A percentile compares a stretch with the other conserved stretches of the same genome.
Evolutionary conservation across 2,113 vertebrate species (phyloP).

Genomic region (Myodes glareolus): DNA sequence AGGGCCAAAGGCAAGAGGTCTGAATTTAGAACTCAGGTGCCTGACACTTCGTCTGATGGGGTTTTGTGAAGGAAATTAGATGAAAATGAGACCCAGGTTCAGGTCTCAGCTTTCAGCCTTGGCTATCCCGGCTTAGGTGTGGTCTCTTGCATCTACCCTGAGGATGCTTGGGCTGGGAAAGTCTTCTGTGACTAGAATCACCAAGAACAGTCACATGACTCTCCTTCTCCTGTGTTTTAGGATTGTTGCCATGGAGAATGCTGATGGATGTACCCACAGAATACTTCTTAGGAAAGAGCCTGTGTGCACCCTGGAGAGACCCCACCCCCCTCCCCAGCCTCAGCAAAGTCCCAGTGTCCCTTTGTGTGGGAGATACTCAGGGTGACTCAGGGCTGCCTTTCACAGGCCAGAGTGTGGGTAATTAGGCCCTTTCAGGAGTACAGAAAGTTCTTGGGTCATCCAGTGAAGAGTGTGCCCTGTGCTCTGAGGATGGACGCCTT

Average conservation of each 20-base stretch:
- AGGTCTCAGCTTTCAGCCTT: background rate
- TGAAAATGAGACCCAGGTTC: background rate
- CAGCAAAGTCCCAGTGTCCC: too few relatives aligned
- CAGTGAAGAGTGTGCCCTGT: background rate
- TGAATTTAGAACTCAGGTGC: background rate
- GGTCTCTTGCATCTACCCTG: background rate
- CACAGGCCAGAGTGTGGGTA: rapidly evolving
- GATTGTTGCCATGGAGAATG: background rate
- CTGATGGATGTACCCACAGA: background rate
- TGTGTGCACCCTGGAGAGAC: background rate
- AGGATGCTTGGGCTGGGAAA: background rate
- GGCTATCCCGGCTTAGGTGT: background rate
- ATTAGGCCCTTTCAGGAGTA: background rate
- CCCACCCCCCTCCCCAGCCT: background rate
- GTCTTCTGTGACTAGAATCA: background rate
- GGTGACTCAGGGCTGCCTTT: background rate
- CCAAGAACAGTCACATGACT: background rate
- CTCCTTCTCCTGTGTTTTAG: background rate
- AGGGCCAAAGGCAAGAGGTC: background rate
- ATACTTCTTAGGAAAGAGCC: background rate
- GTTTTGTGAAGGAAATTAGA: background rate
- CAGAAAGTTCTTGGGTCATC: background rate
- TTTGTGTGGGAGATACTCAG: background rate
- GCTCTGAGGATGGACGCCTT: background rate
- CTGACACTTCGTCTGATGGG: background rate